Evolutionary conservation across 1,140 invertebrate species (phyloP).

Genomic region (Leptonema lineaticorne): DNA sequence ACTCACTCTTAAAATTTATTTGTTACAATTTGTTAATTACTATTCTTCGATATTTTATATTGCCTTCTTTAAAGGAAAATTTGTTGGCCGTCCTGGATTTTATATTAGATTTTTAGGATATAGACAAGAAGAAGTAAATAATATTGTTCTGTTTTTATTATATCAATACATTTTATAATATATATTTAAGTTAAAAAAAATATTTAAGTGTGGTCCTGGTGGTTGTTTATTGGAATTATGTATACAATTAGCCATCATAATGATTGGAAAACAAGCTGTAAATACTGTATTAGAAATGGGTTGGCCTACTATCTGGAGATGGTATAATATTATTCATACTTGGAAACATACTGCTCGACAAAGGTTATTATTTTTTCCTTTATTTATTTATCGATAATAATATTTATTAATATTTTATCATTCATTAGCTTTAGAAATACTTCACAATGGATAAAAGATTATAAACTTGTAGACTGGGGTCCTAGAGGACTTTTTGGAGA

Average conservation of each 20-base stretch:
- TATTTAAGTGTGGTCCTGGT: conserved; percentile 71
- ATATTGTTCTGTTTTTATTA: neutral
- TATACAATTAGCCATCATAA: conserved; percentile 91
- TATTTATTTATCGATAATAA: too few relatives aligned
- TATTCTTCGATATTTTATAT: conserved; percentile 99
- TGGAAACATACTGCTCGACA: conserved; percentile 29
- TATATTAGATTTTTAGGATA: conserved; percentile 76
- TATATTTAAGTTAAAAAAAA: neutral
- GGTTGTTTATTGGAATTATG: conserved; percentile 91
- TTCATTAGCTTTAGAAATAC: conserved; percentile 50
- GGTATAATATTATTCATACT: conserved; percentile 66
- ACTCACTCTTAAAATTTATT: conserved; percentile 93
- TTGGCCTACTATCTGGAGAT: conserved; percentile 72
- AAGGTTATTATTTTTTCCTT: conserved; percentile 11
- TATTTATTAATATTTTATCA: conserved; percentile 13
- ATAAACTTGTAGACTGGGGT: conserved; percentile 85
- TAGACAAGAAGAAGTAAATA: conserved; percentile 79
- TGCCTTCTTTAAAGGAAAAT: conserved; percentile 95
- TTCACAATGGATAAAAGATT: conserved; percentile 87
- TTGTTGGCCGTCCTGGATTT: conserved; percentile 78
- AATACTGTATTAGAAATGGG: conserved; percentile 85
- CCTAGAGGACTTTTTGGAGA: conserved; percentile 92
- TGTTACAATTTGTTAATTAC: conserved; percentile 98
- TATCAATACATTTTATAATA: neutral
- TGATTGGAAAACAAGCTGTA: conserved; percentile 95